These are phyloP conservation scores for Mesembrinibis cayennensis DNA, from an alignment of 2,113 vertebrate genomes.

Conservation along the genomic window DNA sequence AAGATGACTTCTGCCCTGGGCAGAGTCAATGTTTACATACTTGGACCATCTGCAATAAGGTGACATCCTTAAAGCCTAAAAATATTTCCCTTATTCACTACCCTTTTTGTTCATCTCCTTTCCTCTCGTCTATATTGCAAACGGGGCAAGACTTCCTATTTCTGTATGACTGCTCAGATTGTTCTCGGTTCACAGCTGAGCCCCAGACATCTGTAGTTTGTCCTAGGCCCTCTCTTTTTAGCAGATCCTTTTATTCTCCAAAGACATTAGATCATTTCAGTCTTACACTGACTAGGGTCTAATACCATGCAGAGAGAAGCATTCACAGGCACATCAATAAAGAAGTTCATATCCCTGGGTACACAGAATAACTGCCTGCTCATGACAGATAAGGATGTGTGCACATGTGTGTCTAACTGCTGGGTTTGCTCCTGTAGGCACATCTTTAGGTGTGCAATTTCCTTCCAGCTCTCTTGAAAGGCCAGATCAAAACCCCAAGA, in stretches of 20 bases:
- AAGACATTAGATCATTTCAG: background rate
- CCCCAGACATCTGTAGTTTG: background rate
- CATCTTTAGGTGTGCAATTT: background rate
- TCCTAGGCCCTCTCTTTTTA: background rate
- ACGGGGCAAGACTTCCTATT: background rate
- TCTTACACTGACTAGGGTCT: background rate
- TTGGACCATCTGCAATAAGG: background rate
- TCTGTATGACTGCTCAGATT: background rate
- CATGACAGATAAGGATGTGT: background rate
- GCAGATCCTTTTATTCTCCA: background rate
- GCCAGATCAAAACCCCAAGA: rapidly evolving
- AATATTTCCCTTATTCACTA: background rate
- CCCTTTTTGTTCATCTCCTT: background rate
- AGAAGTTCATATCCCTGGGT: background rate
- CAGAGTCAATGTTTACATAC: background rate
- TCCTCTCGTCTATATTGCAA: background rate
- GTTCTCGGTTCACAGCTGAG: background rate
- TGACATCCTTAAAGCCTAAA: background rate
- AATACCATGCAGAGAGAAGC: background rate
- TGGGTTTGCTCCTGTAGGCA: background rate
- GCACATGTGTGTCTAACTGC: background rate
- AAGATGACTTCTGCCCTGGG: background rate
- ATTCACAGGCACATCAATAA: background rate
- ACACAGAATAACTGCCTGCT: background rate
- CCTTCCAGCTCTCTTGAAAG: background rate